Evolutionary conservation across 1,140 invertebrate genomes (phyloP).

Genomic region (Drosophila sturtevanti): DNA sequence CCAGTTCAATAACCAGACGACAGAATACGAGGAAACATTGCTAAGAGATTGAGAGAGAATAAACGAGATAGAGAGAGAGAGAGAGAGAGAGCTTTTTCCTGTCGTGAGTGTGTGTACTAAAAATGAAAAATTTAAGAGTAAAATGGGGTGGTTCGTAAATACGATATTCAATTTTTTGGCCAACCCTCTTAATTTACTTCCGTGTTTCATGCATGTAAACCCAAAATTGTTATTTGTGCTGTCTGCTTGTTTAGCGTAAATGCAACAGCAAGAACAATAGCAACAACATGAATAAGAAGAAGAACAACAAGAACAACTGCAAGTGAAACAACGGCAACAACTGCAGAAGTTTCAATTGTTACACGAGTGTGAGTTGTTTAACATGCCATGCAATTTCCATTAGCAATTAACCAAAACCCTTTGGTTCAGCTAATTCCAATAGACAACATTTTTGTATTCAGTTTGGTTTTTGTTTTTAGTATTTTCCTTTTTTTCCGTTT

Average conservation of each 20-base stretch:
- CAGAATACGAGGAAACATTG: neutral
- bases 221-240: constrained; percentile 75
- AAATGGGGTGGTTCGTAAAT: constrained; percentile 2
- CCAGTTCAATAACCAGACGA: constrained; percentile 24
- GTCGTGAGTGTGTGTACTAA: constrained; percentile 56
- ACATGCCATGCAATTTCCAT: constrained; percentile 70
- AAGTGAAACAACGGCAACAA: constrained; percentile 37
- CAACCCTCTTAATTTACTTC: constrained; percentile 18
- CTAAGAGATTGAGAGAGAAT: no score
- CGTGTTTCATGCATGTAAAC: constrained; percentile 54
- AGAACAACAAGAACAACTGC: constrained; percentile 36
- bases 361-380: constrained; percentile 62
- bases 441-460: constrained; percentile 44
- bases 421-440: constrained; percentile 61
- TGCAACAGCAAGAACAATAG: constrained; percentile 33
- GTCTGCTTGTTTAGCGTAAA: constrained; percentile 67
- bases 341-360: constrained; percentile 13
- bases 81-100: constrained; percentile 45
- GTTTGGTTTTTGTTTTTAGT: constrained; percentile 26
- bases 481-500: constrained; percentile 2
- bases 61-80: neutral
- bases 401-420: constrained; percentile 48
- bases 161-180: constrained; percentile 50
- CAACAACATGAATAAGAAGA: constrained; percentile 19
- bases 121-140: constrained; percentile 39